Evolutionary conservation across 2,888 invertebrate genomes (phyloP).

Genomic region (Muschampia plurimacula): DNA sequence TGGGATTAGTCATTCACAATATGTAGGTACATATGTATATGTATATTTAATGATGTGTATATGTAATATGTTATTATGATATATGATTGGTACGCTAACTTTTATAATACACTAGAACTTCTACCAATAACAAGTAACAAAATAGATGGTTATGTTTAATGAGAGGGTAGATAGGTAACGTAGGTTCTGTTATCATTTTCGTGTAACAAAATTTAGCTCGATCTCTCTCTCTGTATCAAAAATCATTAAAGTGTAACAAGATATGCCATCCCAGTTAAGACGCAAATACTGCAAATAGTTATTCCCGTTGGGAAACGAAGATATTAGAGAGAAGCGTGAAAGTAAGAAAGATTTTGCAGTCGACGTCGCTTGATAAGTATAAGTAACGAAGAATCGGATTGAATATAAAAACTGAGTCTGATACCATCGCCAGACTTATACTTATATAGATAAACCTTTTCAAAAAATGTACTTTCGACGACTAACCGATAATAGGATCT

Average conservation of each 20-base stretch:
- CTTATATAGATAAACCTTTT: not conserved
- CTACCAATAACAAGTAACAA: no score
- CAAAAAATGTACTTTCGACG: no score
- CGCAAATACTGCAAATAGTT: slow-evolving; percentile 53
- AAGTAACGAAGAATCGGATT: slow-evolving; percentile 12
- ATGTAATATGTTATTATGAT: not conserved
- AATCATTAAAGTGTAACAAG: slow-evolving; percentile 3
- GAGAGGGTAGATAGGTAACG: no score
- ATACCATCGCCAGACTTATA: not conserved
- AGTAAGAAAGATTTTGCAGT: slow-evolving; percentile 20
- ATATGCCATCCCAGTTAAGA: not conserved
- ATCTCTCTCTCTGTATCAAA: slow-evolving; percentile 33
- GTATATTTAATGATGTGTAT: no score
- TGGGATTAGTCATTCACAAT: no score
- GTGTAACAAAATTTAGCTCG: not conserved
- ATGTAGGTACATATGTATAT: no score
- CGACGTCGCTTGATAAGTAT: slow-evolving; percentile 12
- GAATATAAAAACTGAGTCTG: not conserved
- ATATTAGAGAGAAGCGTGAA: slow-evolving; percentile 39
- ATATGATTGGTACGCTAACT: no score
- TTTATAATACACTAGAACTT: no score
- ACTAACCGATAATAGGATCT: no score
- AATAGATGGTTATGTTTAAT: no score
- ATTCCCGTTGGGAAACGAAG: slow-evolving; percentile 57
- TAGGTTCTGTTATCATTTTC: not conserved